Evolutionary conservation across 2,113 vertebrate genomes (phyloP), one percentile per base, ranked within the genome.

Genomic region (Dicaeum eximium): DNA sequence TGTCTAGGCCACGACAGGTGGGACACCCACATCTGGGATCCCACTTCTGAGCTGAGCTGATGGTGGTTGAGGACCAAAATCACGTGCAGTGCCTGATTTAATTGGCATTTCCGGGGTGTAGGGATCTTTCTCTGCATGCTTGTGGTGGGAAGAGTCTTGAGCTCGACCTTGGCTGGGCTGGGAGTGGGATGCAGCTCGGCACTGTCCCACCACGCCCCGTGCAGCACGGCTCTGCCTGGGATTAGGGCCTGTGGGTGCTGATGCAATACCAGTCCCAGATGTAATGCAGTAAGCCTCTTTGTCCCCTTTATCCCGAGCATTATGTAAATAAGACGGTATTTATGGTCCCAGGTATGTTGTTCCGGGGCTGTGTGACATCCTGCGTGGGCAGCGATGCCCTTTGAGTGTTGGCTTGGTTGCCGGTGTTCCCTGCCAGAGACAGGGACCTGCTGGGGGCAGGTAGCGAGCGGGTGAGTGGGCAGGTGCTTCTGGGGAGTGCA

Each of bases 321-420:
- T 96, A 96, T 88, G 92, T 92, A 93, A 96, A 93, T 90, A 62
- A 80, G 92, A 74, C 45, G 90, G 81, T 91, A 88, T 95, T 97
- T 95, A 53, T 60, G 92, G 93, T 66, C 13, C 60, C 93, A 96
- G 95, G 96, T 97, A 78, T n/a, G 60, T 51, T 89, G 54, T 91
- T 84, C 15, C 0, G 2, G 91, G 80, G 86, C 22, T 70, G 54
- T 18, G 57, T 65, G 89, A 44, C 35, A 38, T 35, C 1, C 7
- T 64, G 38, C 0, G 1, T 23, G 23, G 0, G 1, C 44, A 38
- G 60, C 4, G 9, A 13, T 87, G 81, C 85, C 81, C 78, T 87
- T 70, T 67, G 65, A 81, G 81, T 10, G 73, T 67, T 93, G 92
- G 81, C 66, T 8, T 18, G 0, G 2, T 30, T 35, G 30, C 48